These are phyloP conservation scores for Mimas tiliae DNA, from an alignment of 2,888 invertebrate species.

Conservation along the genomic window DNA sequence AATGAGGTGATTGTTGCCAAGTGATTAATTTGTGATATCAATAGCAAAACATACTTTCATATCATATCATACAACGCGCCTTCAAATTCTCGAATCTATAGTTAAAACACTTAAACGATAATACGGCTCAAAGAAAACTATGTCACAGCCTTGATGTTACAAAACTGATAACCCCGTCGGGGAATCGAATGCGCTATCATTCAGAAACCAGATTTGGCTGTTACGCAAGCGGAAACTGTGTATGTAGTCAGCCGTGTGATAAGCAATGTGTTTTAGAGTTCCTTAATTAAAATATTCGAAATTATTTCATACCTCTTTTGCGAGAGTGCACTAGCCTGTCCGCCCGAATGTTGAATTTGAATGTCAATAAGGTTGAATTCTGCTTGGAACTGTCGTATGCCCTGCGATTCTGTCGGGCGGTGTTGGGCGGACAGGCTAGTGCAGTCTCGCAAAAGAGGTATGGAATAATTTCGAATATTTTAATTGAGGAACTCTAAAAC, in stretches of 20 bases:
- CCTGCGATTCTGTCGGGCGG: too few species aligned
- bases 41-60: not conserved
- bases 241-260: conserved; percentile 27
- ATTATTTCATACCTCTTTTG: not conserved
- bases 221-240: conserved; percentile 68
- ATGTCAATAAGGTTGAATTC: too few species aligned
- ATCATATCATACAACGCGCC: not conserved
- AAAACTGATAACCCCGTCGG: conserved; percentile 71
- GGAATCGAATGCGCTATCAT: conserved; percentile 67
- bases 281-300: not conserved
- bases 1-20: too few species aligned
- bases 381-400: too few species aligned
- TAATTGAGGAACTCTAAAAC: not conserved
- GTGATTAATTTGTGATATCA: not conserved
- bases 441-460: too few species aligned
- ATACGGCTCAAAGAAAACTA: conserved; percentile 71
- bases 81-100: conserved; percentile 2
- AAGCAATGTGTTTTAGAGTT: conserved; percentile 12
- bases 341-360: too few species aligned
- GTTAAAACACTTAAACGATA: conserved; percentile 59
- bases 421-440: too few species aligned
- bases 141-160: conserved; percentile 79
- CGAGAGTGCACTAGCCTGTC: too few species aligned
- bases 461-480: not conserved
- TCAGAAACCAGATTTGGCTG: conserved; percentile 57